Conservation (phyloP, 2,113 vertebrate genomes). For the Vulpes ferrilata region DNA sequence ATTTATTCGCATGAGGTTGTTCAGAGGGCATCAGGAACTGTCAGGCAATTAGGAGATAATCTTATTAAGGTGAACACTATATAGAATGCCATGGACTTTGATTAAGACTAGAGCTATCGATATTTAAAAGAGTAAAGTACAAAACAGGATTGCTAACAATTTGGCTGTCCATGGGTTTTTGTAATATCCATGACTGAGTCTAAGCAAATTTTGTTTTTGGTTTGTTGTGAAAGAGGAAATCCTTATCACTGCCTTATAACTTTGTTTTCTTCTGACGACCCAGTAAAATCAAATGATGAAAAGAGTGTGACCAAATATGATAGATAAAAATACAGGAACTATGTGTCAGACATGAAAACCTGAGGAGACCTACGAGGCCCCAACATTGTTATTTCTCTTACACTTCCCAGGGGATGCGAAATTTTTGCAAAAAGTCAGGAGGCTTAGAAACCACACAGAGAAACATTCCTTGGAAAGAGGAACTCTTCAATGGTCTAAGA, state of each 20-base stretch:
- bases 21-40: not conserved
- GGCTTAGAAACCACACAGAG: slow-evolving; percentile 83
- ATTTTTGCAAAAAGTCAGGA: slow-evolving; percentile 78
- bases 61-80: not conserved
- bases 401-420: slow-evolving; percentile 60
- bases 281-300: slow-evolving; percentile 36
- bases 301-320: not conserved
- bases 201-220: not conserved
- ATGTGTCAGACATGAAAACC: not conserved
- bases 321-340: slow-evolving; percentile 34
- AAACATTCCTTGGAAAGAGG: slow-evolving; percentile 84
- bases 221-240: slow-evolving; percentile 58
- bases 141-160: not conserved
- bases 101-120: not conserved
- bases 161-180: not conserved
- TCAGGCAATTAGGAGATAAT: not conserved
- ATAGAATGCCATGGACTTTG: not conserved
- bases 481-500: slow-evolving; percentile 85
- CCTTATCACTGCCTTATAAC: not conserved
- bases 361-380: not conserved
- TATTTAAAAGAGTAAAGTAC: slow-evolving; percentile 27
- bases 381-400: slow-evolving; percentile 56
- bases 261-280: slow-evolving; percentile 24
- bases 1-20: not conserved
- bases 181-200: not conserved